Conservation (phyloP, 2,113 vertebrate genomes). For the Corythornis vintsioides region DNA sequence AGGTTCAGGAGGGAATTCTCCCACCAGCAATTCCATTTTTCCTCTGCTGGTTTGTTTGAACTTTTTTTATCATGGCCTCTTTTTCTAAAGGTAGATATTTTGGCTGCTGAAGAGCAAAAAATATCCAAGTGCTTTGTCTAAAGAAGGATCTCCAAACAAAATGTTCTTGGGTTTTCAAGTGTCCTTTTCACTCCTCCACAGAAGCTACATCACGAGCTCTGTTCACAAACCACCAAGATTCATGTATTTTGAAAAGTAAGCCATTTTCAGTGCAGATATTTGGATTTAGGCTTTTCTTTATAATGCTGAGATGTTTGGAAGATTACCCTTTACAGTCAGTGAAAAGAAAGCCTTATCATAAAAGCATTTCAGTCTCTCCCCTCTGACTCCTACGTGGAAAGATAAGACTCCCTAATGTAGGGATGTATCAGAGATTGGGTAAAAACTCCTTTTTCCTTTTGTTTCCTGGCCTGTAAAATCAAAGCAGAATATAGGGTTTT, state of each 20-base stretch:
- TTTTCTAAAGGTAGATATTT: background rate
- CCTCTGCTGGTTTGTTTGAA: background rate
- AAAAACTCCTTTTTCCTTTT: background rate
- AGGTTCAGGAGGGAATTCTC: background rate
- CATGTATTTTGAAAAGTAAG: background rate
- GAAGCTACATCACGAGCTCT: background rate
- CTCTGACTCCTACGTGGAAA: background rate
- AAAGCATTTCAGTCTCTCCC: background rate
- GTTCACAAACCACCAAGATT: background rate
- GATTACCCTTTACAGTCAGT: background rate
- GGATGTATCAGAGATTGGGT: background rate
- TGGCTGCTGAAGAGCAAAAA: background rate
- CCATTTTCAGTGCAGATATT: constrained; percentile 5
- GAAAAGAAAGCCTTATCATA: background rate
- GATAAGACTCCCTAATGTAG: background rate
- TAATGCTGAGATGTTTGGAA: background rate
- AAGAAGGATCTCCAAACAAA: background rate
- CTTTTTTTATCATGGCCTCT: background rate
- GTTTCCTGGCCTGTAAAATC: background rate
- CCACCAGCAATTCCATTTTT: background rate
- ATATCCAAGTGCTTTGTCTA: background rate
- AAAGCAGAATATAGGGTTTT: background rate
- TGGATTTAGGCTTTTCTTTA: constrained; percentile 23
- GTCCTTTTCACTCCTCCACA: background rate
- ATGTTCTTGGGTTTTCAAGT: background rate